Evolutionary conservation across 2,797 vertebrate species (phyloP).

Genomic region (Enoplosus armatus): DNA sequence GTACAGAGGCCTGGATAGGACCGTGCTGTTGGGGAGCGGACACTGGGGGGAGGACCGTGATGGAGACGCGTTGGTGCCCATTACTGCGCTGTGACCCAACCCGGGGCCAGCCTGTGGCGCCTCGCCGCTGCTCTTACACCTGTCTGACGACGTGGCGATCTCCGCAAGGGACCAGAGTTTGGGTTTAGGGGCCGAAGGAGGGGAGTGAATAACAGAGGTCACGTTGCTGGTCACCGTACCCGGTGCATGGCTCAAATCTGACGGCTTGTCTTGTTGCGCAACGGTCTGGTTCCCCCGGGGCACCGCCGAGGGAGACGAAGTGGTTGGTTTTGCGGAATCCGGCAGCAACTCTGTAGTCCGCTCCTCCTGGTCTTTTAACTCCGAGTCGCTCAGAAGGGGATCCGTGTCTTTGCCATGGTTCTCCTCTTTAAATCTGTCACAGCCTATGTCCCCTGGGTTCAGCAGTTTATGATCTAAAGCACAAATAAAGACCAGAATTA

Average conservation of each 20-base stretch:
- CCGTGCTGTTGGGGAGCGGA: slow-evolving; percentile 92
- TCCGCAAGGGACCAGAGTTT: slow-evolving; percentile 98
- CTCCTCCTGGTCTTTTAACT: slow-evolving; percentile 92
- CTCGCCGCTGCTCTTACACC: slow-evolving; percentile 89
- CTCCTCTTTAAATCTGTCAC: slow-evolving; percentile 88
- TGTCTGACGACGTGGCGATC: slow-evolving; percentile 98
- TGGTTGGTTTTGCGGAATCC: slow-evolving; percentile 84
- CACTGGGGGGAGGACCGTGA: slow-evolving; percentile 87
- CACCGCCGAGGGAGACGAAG: slow-evolving; percentile 84
- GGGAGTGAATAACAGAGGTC: slow-evolving; percentile 95
- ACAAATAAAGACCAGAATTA: slow-evolving; percentile 61
- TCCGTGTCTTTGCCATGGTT: slow-evolving; percentile 85
- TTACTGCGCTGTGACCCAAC: slow-evolving; percentile 82
- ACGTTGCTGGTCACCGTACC: slow-evolving; percentile 83
- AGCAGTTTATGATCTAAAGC: slow-evolving; percentile 86
- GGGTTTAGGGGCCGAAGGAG: slow-evolving; percentile 91
- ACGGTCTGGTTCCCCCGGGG: slow-evolving; percentile 82
- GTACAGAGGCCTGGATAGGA: slow-evolving; percentile 95
- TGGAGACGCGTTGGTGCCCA: slow-evolving; percentile 85
- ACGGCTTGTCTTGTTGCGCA: slow-evolving; percentile 83
- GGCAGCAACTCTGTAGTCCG: slow-evolving; percentile 84
- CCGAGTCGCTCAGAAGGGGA: slow-evolving; percentile 91
- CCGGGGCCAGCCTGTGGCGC: slow-evolving; percentile 70
- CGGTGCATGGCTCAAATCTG: slow-evolving; percentile 81
- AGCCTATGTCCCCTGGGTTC: slow-evolving; percentile 84